phyloP scores from a whole-genome alignment of 1,140 invertebrate genomes.

The Lordiphosa stackelbergi region DNA sequence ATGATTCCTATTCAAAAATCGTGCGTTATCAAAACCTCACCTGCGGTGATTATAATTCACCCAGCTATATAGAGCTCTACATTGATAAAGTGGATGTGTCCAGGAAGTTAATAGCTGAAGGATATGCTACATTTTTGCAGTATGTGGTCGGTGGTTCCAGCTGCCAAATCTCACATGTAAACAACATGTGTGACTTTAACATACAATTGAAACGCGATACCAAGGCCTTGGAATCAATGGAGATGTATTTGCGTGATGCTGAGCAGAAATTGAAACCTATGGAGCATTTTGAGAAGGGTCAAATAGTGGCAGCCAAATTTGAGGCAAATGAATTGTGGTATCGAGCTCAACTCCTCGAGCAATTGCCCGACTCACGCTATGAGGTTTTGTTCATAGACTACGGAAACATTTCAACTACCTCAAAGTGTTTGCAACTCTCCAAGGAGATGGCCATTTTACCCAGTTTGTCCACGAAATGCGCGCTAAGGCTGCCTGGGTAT shows the following conservation, averaged over 20 bases:
- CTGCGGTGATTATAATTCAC: no score
- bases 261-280: constrained; percentile 46
- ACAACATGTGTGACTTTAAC: constrained; percentile 84
- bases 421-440: constrained; percentile 81
- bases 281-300: constrained; percentile 77
- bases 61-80: no score
- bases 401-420: constrained; percentile 82
- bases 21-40: no score
- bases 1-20: no score
- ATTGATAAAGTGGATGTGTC: no score
- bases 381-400: constrained; percentile 87
- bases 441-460: constrained; percentile 81
- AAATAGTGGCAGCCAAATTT: constrained; percentile 83
- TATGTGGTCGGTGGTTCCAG: constrained; percentile 78
- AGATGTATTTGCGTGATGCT: constrained; percentile 78
- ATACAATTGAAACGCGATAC: constrained; percentile 82
- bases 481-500: constrained; percentile 80
- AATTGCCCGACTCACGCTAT: constrained; percentile 79
- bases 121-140: no score
- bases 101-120: no score
- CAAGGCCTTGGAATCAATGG: constrained; percentile 81
- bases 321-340: constrained; percentile 85
- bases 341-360: constrained; percentile 82
- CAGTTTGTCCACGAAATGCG: constrained; percentile 81
- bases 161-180: constrained; percentile 83